Percentiles rank a stretch among this genome's conserved stretches.
Conservation (phyloP, 2,888 invertebrate species). For the Zootermopsis nevadensis region DNA sequence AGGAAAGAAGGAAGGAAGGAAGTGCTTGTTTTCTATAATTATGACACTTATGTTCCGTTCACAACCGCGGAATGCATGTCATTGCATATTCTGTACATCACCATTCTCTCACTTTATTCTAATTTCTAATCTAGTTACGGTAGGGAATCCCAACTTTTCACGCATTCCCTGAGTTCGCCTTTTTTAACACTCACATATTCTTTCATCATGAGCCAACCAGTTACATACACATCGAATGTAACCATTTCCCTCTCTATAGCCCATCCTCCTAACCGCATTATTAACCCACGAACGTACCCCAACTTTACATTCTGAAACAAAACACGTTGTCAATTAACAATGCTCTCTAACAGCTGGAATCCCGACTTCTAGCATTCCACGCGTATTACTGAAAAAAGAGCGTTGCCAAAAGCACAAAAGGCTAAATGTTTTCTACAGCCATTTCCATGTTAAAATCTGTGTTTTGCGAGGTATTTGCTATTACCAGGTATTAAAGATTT, state of each 20-base stretch:
- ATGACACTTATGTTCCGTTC: background rate
- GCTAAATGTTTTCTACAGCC: background rate
- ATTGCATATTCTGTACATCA: background rate
- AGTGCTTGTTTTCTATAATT: no score
- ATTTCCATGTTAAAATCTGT: background rate
- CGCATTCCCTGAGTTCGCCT: background rate
- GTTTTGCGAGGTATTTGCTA: background rate
- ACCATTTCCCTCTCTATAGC: background rate
- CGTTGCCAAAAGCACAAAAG: background rate
- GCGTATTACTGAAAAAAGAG: background rate
- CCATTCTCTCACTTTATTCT: background rate
- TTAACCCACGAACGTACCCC: conserved; percentile 9
- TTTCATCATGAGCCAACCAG: background rate
- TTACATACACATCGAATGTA: background rate
- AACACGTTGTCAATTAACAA: conserved; percentile 5
- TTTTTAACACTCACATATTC: background rate
- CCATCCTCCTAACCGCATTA: background rate
- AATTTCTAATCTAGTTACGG: background rate
- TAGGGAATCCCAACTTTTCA: background rate
- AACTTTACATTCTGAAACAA: background rate
- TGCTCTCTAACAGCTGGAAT: background rate
- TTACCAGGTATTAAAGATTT: background rate
- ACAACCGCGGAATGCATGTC: background rate
- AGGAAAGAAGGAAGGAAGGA: no score
- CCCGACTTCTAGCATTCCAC: background rate